Base-by-base conservation (phyloP, 2,113 vertebrate species). In the Galbula dea region DNA sequence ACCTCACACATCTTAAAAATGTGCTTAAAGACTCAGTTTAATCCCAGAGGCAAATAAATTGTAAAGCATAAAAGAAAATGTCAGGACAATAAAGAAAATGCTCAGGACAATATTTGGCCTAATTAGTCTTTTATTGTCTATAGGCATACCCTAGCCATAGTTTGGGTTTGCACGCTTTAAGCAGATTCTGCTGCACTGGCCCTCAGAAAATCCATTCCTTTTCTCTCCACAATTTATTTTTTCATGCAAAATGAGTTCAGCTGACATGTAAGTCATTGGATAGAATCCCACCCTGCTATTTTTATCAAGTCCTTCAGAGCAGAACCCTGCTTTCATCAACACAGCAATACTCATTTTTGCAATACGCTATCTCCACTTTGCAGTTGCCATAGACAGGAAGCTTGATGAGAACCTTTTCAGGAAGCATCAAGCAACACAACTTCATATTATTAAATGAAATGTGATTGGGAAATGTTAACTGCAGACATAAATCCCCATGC, bases 401-500 rank as follows among this genome's bases (percentile, higher is more conserved):
- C 43, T 92, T 63, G 54, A 9, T 65, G 54, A 74, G 41, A 86
- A 72, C 24, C 89, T 49, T 39, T 55, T 5, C 3, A 96, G 74
- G 48, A 84, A 83, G 39, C 15, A 3, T 37, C 71, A 80, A 45
- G 41, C 36, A 94, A 49, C 81, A 71, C 68, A 78, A 83, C 43
- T 82, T 37, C 88, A 83, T 94, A 92, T 26, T 41, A 32, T 41
- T 77, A 69, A 73, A 72, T 52, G 34, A n/a, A 36, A 92, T 80
- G 34, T 27, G 46, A 91, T 77, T 7, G 3, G 63, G 73, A 88
- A 96, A 94, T 19, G 34, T 22, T 91, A 96, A 88, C 15, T 91
- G 54, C 34, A 91, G 67, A 54, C 63, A 39, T 65, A 92, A 94
- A 62, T 63, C 7, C 37, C n/a, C 32, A 36, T 6, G 16, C 3